phyloP scores from a whole-genome alignment of 2,113 vertebrate genomes.

The Thryonomys swinderianus region DNA sequence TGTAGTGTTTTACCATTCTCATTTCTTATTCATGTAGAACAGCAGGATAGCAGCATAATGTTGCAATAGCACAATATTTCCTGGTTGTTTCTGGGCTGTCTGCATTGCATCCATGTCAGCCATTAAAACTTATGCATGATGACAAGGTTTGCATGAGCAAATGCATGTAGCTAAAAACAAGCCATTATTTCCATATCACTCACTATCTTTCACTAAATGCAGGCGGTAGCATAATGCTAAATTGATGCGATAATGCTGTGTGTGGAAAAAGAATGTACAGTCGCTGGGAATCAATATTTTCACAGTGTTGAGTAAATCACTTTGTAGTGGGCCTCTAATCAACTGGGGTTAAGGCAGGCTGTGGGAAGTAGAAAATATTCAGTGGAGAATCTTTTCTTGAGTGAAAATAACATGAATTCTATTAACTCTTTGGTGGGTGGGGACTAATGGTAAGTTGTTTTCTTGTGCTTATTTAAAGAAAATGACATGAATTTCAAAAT shows the following conservation, averaged over 20 bases:
- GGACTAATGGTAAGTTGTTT: slow-evolving; percentile 73
- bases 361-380: slow-evolving; percentile 59
- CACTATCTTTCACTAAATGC: slow-evolving; percentile 80
- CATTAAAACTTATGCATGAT: slow-evolving; percentile 87
- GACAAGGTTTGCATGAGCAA: slow-evolving; percentile 87
- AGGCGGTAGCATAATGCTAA: slow-evolving; percentile 75
- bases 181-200: slow-evolving; percentile 82
- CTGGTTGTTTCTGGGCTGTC: slow-evolving; percentile 92
- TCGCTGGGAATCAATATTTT: slow-evolving; percentile 68
- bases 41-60: slow-evolving; percentile 88
- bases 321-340: slow-evolving; percentile 60
- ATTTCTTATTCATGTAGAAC: slow-evolving; percentile 91
- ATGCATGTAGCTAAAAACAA: slow-evolving; percentile 83
- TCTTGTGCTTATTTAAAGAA: background rate
- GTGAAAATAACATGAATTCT: slow-evolving; percentile 46
- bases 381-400: slow-evolving; percentile 56
- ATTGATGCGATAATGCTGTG: slow-evolving; percentile 68
- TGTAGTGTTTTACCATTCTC: slow-evolving; percentile 87
- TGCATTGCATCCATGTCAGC: slow-evolving; percentile 88
- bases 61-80: slow-evolving; percentile 87
- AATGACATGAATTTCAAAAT: slow-evolving; percentile 31
- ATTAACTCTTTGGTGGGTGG: slow-evolving; percentile 32
- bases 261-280: slow-evolving; percentile 65
- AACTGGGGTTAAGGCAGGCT: slow-evolving; percentile 65
- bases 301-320: slow-evolving; percentile 60